Evolutionary conservation across 2,113 vertebrate genomes (phyloP).

Genomic region (Etheostoma cragini): DNA sequence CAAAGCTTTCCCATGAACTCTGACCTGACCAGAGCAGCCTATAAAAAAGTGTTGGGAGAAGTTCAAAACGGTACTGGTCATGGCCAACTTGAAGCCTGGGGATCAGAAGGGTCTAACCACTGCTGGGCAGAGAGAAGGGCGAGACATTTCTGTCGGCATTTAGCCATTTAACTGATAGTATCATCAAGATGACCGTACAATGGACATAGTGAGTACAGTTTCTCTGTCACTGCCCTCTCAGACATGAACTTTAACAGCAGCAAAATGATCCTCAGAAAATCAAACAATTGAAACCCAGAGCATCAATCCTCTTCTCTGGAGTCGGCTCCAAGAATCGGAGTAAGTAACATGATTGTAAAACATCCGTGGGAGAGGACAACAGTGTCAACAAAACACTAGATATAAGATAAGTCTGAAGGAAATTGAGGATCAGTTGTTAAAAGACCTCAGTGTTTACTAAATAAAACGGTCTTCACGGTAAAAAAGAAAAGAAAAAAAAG

Average conservation of each 20-base stretch:
- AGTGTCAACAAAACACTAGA: constrained; percentile 25
- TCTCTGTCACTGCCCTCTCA: constrained; percentile 8
- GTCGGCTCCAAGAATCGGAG: constrained; percentile 3
- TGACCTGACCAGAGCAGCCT: constrained; percentile 33
- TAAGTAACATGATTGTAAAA: neutral
- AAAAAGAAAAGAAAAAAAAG: neutral
- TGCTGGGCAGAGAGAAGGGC: constrained; percentile 13
- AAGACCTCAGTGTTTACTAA: constrained; percentile 5
- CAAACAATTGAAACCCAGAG: constrained; percentile 1
- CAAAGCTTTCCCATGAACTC: constrained; percentile 62
- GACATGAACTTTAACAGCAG: neutral
- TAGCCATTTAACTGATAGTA: neutral
- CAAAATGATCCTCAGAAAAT: neutral
- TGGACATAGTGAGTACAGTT: neutral
- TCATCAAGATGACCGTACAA: constrained; percentile 10
- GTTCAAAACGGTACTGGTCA: constrained; percentile 26
- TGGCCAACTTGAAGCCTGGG: neutral
- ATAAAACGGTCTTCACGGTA: neutral
- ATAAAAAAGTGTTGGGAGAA: constrained; percentile 43
- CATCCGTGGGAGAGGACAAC: constrained; percentile 2
- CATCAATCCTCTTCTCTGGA: neutral
- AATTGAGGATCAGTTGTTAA: constrained; percentile 38
- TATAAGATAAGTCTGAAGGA: constrained; percentile 36
- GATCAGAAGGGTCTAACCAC: constrained; percentile 13
- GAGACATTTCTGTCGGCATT: constrained; percentile 11